Evolutionary conservation across 2,888 invertebrate genomes (phyloP).

Genomic region (Drosophila anomalipes): DNA sequence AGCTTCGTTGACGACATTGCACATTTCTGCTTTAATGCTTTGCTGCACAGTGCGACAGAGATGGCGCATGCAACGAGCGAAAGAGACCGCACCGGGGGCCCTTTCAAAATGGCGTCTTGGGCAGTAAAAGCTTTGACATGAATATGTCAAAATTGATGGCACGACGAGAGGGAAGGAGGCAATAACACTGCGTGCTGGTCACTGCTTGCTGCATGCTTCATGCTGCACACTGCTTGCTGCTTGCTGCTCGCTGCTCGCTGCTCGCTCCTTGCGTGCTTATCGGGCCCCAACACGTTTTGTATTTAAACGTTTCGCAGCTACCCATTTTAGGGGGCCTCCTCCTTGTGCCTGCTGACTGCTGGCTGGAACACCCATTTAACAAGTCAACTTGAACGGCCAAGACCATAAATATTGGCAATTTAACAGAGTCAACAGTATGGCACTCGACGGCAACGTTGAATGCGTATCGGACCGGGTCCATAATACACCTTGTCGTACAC

Average conservation of each 20-base stretch:
- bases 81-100: slow-evolving; percentile 2
- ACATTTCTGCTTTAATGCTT: slow-evolving; percentile 74
- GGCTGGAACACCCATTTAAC: slow-evolving; percentile 84
- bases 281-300: slow-evolving; percentile 76
- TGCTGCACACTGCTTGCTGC: slow-evolving; percentile 11
- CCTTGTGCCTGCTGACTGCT: slow-evolving; percentile 27
- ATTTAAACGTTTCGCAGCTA: slow-evolving; percentile 78
- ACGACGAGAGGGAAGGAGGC: slow-evolving; percentile 9
- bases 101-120: slow-evolving; percentile 68
- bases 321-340: slow-evolving; percentile 59
- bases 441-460: slow-evolving; percentile 61
- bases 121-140: slow-evolving; percentile 55
- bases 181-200: neutral
- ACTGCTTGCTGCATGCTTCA: neutral
- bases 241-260: slow-evolving; percentile 15
- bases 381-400: slow-evolving; percentile 85
- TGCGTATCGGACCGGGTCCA: slow-evolving; percentile 68
- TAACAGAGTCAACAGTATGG: slow-evolving; percentile 82
- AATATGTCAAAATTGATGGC: slow-evolving; percentile 70
- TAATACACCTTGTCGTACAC: slow-evolving; percentile 86
- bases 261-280: slow-evolving; percentile 58
- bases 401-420: slow-evolving; percentile 84
- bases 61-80: slow-evolving; percentile 6
- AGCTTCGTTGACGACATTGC: slow-evolving; percentile 69
- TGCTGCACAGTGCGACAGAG: slow-evolving; percentile 58